Conservation (phyloP, 2,113 vertebrate species). For the Ceratotherium simum region DNA sequence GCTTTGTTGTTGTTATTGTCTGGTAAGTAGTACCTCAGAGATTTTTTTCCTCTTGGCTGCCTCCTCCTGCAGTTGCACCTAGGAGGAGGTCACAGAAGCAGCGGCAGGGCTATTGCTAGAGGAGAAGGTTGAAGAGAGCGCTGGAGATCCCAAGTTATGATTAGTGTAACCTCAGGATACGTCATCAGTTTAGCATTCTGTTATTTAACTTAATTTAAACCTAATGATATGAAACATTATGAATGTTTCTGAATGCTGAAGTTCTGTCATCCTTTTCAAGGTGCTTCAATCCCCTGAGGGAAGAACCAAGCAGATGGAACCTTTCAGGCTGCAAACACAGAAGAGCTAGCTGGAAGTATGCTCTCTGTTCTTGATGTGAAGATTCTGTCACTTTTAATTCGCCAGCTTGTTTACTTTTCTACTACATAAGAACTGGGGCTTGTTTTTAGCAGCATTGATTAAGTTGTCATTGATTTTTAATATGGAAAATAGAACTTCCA, state of each 20-base stretch:
- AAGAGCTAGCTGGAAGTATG: constrained; percentile 71
- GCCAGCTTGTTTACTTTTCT: constrained; percentile 86
- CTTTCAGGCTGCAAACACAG: constrained; percentile 64
- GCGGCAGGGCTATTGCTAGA: too few species aligned
- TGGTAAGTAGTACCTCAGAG: not conserved
- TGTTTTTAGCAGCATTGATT: constrained; percentile 89
- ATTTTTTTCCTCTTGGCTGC: not conserved
- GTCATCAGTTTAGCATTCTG: constrained; percentile 23
- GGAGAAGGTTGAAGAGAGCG: not conserved
- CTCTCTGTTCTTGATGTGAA: constrained; percentile 84
- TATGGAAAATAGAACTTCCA: constrained; percentile 87
- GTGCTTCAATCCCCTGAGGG: constrained; percentile 51
- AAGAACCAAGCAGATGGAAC: constrained; percentile 80
- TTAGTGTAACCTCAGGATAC: not conserved
- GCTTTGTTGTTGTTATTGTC: not conserved
- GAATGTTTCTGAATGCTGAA: not conserved
- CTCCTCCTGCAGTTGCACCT: not conserved
- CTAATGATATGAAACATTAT: constrained; percentile 65
- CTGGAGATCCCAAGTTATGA: not conserved
- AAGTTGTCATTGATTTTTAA: constrained; percentile 89
- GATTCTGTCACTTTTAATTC: constrained; percentile 89
- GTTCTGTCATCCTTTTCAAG: constrained; percentile 69
- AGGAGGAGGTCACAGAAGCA: not conserved
- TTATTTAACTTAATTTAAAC: constrained; percentile 77
- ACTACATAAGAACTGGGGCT: constrained; percentile 85